Percentiles rank a stretch among this genome's conserved stretches.
Evolutionary conservation across 2,113 vertebrate species (phyloP).

Genomic region (Ageneiosus marmoratus): DNA sequence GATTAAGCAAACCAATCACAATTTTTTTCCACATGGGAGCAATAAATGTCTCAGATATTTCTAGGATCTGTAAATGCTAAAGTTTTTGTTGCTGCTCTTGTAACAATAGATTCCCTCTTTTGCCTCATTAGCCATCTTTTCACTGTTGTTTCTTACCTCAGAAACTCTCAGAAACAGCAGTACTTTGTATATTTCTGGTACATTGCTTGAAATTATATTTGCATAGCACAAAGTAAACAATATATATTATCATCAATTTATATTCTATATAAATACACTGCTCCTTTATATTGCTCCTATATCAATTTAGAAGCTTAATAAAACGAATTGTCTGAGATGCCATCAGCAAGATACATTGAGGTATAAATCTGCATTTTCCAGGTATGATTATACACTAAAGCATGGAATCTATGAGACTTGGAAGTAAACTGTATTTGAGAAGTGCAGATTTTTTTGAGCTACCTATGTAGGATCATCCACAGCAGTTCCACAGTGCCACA

Average conservation of each 20-base stretch:
- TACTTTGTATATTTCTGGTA: background rate
- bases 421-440: background rate
- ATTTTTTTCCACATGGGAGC: background rate
- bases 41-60: background rate
- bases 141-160: background rate
- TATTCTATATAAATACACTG: too few relatives aligned
- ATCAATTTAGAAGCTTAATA: background rate
- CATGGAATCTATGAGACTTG: background rate
- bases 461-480: background rate
- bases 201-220: background rate
- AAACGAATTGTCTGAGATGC: background rate
- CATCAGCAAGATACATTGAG: background rate
- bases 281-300: too few relatives aligned
- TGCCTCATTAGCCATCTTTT: slow-evolving; percentile 1
- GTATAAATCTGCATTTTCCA: background rate
- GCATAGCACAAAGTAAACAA: background rate
- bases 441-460: background rate
- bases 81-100: background rate
- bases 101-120: background rate
- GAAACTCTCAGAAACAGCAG: background rate
- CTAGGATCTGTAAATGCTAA: background rate
- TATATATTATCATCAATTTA: background rate
- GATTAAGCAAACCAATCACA: background rate
- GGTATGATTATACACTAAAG: background rate
- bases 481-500: background rate